Base-by-base conservation (phyloP, 1,140 invertebrate species). In the Drosophila murphyi region DNA sequence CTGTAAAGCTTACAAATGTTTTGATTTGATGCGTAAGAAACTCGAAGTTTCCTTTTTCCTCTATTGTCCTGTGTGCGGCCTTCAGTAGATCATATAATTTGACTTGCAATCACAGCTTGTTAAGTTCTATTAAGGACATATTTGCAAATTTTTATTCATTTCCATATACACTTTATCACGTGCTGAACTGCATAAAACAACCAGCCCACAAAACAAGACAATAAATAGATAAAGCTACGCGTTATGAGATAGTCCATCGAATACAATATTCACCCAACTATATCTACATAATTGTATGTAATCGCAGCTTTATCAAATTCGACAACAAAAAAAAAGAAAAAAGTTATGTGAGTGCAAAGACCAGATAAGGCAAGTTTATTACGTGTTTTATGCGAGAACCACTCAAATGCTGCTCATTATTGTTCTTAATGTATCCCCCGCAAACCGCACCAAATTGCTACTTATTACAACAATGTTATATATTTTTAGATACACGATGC, bases 151-250 rank as follows among this genome's bases (percentile, higher is more conserved):
- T 12, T 45, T 2, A 12, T 1, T 2, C 4, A 6, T 48, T 28
- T 43, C 3, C n/a, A 28, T 12, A 37, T 7, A 3, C 6, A 54
- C 2, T 54, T 54, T 54, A 56, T 64, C 69, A 60, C 61, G 55
- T 72, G 60, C 51, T 43, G n/a, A 32, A 29, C 50, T 43, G 2
- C 41, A 37, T 55, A 39, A 43, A 55, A 56, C 52, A 12, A 28
- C 32, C 43, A 41, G 43, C 43, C 45, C 69, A 71, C 35, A 56
- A 56, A 67, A 62, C 45, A 62, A 41, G 65, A 29, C 70, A 76
- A 68, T 76, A 67, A 76, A 67, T 72, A 67, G 74, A 76, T 76
- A 76, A 67, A 20, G 69, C 69, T 39, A 20, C 20, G 31, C 59
- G 41, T 39, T 10, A 8, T n/a, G 41, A 50, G 57, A 61, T 69